phyloP scores from a whole-genome alignment of 64 coral and sea anemone species.

The Exaiptasia diaphana region DNA sequence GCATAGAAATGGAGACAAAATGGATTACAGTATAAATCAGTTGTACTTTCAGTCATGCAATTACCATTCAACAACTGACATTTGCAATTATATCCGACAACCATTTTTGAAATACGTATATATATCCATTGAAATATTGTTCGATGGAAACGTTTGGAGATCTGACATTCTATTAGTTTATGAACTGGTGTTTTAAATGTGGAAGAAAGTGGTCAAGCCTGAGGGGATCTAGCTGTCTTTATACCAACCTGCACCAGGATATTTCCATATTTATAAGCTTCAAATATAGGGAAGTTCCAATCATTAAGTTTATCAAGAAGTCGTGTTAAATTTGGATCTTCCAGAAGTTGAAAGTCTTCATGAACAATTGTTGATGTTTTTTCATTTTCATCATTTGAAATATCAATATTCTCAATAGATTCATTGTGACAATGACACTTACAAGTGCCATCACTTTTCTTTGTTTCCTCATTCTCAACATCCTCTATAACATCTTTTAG shows the following conservation, averaged over 20 bases:
- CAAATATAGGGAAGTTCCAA: constrained; percentile 98
- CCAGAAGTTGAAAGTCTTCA: constrained; percentile 54
- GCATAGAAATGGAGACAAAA: too few relatives aligned
- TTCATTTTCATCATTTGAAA: not conserved
- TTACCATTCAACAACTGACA: too few relatives aligned
- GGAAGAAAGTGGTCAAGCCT: too few relatives aligned
- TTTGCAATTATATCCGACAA: too few relatives aligned
- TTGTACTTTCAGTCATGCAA: too few relatives aligned
- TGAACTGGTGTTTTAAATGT: too few relatives aligned
- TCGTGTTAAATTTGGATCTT: constrained; percentile 54
- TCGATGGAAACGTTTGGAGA: too few relatives aligned
- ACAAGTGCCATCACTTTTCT: constrained; percentile 19
- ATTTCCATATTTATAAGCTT: constrained; percentile 88
- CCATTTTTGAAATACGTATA: too few relatives aligned
- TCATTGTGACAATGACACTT: constrained; percentile 50
- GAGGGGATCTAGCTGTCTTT: too few relatives aligned
- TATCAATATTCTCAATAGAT: not conserved
- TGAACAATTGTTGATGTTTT: not conserved
- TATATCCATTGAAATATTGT: too few relatives aligned
- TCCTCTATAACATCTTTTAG: constrained; percentile 60
- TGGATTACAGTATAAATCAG: too few relatives aligned
- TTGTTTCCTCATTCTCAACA: constrained; percentile 24
- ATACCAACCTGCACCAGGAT: constrained; percentile 77
- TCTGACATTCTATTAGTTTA: too few relatives aligned
- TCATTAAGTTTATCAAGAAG: constrained; percentile 75